These are phyloP conservation scores for Drosophila navojoa DNA, from an alignment of 1,140 invertebrate genomes.

Conservation along the genomic window DNA sequence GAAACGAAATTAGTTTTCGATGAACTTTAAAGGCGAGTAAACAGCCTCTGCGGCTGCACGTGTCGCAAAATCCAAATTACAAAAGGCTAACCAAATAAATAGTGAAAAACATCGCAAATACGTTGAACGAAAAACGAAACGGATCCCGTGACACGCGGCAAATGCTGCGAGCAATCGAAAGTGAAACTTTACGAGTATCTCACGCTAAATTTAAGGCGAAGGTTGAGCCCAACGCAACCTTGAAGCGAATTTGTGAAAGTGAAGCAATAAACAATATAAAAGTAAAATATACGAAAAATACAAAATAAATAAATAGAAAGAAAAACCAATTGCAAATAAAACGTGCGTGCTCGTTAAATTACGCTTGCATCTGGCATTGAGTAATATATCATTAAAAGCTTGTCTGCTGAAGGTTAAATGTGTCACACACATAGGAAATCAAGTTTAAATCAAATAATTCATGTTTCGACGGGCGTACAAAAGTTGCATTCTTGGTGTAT, in stretches of 20 bases:
- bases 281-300: background rate
- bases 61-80: slow-evolving; percentile 42
- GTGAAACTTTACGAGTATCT: background rate
- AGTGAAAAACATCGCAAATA: slow-evolving; percentile 3
- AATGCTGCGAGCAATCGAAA: slow-evolving; percentile 27
- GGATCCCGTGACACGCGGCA: slow-evolving; percentile 19
- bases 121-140: background rate
- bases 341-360: slow-evolving; percentile 25
- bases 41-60: slow-evolving; percentile 69
- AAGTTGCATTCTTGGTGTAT: background rate
- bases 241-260: slow-evolving; percentile 54
- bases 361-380: slow-evolving; percentile 28
- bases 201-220: slow-evolving; percentile 36
- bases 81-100: slow-evolving; percentile 1
- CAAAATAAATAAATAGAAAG: background rate
- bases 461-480: slow-evolving; percentile 8
- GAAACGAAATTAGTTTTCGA: slow-evolving; percentile 84
- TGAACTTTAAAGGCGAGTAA: slow-evolving; percentile 83
- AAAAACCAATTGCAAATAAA: slow-evolving; percentile 20
- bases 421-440: slow-evolving; percentile 14
- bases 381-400: slow-evolving; percentile 26
- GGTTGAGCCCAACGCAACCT: slow-evolving; percentile 58
- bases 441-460: slow-evolving; percentile 5
- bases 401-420: slow-evolving; percentile 26
- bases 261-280: background rate